Percentiles rank a stretch among this genome's conserved stretches.
phyloP scores from a whole-genome alignment of 2,888 invertebrate genomes.

The Auanema sp. region DNA sequence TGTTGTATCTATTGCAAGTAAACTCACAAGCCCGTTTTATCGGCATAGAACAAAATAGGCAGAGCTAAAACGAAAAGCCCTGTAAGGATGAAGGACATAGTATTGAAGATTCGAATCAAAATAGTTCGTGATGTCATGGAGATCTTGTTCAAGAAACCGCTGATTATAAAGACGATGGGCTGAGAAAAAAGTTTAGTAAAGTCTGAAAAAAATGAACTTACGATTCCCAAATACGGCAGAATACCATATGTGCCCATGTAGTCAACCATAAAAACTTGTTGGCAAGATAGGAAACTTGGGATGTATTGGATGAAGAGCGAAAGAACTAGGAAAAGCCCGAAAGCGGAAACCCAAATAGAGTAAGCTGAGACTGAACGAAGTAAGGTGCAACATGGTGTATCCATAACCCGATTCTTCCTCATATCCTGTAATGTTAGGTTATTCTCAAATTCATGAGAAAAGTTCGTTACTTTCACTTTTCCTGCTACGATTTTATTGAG shows the following conservation, averaged over 20 bases:
- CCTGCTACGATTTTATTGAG: conserved; percentile 54
- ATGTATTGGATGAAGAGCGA: conserved; percentile 45
- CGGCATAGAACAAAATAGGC: conserved; percentile 25
- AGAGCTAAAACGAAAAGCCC: conserved; percentile 32
- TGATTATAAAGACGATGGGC: conserved; percentile 30
- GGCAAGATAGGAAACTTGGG: conserved; percentile 43
- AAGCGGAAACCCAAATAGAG: conserved; percentile 45
- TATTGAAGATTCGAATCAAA: conserved; percentile 48
- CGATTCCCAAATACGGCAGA: conserved; percentile 33
- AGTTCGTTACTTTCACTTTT: conserved; percentile 34
- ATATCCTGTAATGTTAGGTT: conserved; percentile 19
- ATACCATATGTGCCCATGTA: conserved; percentile 28
- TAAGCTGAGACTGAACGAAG: conserved; percentile 51
- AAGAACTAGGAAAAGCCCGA: conserved; percentile 47
- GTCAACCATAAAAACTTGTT: conserved; percentile 37
- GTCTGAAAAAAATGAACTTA: conserved; percentile 17
- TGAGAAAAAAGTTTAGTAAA: conserved; percentile 17
- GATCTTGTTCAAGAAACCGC: conserved; percentile 18
- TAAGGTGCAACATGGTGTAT: conserved; percentile 26
- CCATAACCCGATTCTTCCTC: conserved; percentile 25
- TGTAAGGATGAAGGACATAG: conserved; percentile 37
- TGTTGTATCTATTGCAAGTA: neutral
- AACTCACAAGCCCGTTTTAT: conserved; percentile 22
- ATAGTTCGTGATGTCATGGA: conserved; percentile 26
- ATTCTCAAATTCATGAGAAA: neutral